These are phyloP conservation scores for Peribatodes rhomboidaria DNA, from an alignment of 2,888 invertebrate species.

Conservation along the genomic window DNA sequence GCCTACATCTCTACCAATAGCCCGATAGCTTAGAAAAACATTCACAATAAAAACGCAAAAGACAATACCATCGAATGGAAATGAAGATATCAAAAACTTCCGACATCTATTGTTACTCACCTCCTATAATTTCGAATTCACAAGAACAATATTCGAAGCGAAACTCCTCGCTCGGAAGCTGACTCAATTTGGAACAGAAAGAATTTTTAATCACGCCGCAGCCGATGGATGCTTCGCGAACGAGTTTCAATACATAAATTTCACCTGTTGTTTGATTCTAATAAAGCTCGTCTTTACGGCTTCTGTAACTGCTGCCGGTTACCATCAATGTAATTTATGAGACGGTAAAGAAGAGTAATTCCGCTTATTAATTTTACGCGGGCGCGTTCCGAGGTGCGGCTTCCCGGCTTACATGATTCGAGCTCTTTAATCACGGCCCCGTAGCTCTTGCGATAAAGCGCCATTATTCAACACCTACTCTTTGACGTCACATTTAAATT, in stretches of 20 bases:
- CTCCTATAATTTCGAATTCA: constrained; percentile 56
- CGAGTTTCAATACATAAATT: constrained; percentile 54
- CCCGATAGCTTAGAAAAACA: constrained; percentile 77
- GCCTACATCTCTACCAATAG: constrained; percentile 66
- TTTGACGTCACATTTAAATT: constrained; percentile 56
- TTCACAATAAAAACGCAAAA: constrained; percentile 77
- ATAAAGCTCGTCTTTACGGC: constrained; percentile 75
- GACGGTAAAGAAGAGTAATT: constrained; percentile 79
- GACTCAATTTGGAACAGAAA: constrained; percentile 40
- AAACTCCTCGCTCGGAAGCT: constrained; percentile 21
- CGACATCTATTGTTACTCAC: constrained; percentile 57
- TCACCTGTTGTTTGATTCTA: constrained; percentile 70
- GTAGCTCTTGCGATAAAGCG: constrained; percentile 54
- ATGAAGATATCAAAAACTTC: constrained; percentile 68
- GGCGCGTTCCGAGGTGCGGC: constrained; percentile 70
- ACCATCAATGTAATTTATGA: constrained; percentile 81
- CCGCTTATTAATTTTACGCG: constrained; percentile 80
- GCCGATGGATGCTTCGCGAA: constrained; percentile 26
- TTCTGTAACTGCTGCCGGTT: constrained; percentile 72
- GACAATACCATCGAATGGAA: constrained; percentile 72
- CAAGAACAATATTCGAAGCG: constrained; percentile 31
- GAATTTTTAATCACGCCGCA: constrained; percentile 36
- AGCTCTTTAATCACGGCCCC: constrained; percentile 67
- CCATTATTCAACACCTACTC: constrained; percentile 59
- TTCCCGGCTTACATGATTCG: constrained; percentile 72